Percentiles rank a stretch among this genome's conserved stretches.
Conservation (phyloP, 2,797 vertebrate genomes). For the Antrozous pallidus region DNA sequence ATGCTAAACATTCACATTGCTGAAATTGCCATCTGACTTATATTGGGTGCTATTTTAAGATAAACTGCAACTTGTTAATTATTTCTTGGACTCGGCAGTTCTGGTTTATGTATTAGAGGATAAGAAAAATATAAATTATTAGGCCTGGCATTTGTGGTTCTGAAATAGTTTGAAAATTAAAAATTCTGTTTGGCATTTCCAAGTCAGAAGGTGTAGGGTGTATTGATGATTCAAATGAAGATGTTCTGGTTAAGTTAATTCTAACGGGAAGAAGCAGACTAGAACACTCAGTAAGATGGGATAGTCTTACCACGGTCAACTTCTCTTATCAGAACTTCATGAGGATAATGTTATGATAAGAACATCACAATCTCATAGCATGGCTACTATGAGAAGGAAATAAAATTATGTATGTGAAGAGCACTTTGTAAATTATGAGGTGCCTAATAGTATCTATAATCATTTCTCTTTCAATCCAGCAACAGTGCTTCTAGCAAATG, state of each 20-base stretch:
- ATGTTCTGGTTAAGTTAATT: not conserved
- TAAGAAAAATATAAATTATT: constrained; percentile 29
- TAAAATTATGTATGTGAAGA: not conserved
- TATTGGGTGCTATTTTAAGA: constrained; percentile 61
- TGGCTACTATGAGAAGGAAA: not conserved
- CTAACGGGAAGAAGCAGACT: not conserved
- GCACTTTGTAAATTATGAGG: not conserved
- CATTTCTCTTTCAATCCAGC: not conserved
- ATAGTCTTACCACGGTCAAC: not conserved
- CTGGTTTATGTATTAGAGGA: constrained; percentile 33
- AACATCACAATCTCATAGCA: not conserved
- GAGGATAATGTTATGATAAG: not conserved
- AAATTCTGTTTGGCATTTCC: not conserved
- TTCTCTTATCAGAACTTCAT: not conserved
- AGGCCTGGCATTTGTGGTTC: not conserved
- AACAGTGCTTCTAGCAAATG: not conserved
- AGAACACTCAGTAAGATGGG: not conserved
- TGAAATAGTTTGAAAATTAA: constrained; percentile 56
- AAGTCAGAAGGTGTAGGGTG: not conserved
- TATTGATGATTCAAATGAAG: not conserved
- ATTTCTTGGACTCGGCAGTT: constrained; percentile 43
- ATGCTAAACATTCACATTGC: constrained; percentile 45
- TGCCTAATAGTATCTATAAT: not conserved
- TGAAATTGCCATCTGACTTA: constrained; percentile 54
- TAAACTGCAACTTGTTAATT: constrained; percentile 48